phyloP scores from a whole-genome alignment of 2,797 vertebrate species.

The Buphagus erythrorhynchus region DNA sequence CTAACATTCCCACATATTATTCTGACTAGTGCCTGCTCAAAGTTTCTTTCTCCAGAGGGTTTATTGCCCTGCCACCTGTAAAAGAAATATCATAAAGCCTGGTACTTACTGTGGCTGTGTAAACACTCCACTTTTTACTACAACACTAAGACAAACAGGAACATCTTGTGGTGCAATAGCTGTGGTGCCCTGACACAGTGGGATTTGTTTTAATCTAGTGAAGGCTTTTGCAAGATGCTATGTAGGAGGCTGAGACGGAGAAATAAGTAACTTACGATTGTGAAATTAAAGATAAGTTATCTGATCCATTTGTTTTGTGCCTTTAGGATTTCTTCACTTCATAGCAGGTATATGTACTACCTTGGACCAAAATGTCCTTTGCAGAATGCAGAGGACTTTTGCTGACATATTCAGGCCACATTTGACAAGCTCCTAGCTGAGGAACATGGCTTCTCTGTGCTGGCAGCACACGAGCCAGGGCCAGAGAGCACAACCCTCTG shows the following conservation, averaged over 20 bases:
- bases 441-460: not conserved
- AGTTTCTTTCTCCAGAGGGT: not conserved
- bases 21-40: not conserved
- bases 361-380: not conserved
- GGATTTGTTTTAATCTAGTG: constrained; percentile 23
- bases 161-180: constrained; percentile 14
- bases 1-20: not conserved
- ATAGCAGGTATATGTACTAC: not conserved
- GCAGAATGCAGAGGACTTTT: not conserved
- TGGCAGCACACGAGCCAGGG: not conserved
- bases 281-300: constrained; percentile 42
- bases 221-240: constrained; percentile 55
- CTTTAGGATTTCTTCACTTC: constrained; percentile 50
- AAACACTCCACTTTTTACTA: constrained; percentile 6
- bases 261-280: constrained; percentile 31
- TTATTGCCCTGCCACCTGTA: not conserved
- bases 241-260: constrained; percentile 42
- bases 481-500: not conserved
- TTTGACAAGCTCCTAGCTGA: not conserved
- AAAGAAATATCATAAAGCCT: not conserved
- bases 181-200: not conserved
- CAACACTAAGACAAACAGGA: constrained; percentile 21
- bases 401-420: not conserved
- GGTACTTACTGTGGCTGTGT: not conserved
- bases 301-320: constrained; percentile 21